A percentile compares a stretch with the other conserved stretches of the same genome.
Conservation (phyloP, 2,797 vertebrate genomes). For the Champsocephalus esox region DNA sequence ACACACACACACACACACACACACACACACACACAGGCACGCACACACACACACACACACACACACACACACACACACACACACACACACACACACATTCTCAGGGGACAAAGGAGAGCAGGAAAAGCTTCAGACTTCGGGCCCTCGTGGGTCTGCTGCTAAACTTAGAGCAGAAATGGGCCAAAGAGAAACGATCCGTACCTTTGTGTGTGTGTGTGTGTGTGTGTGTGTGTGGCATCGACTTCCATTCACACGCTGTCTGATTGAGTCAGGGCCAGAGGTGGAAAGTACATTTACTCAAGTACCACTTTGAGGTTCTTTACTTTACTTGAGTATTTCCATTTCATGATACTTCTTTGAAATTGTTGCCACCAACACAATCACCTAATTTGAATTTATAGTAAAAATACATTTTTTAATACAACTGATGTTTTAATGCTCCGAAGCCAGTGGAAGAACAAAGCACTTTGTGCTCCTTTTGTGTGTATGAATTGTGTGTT, state of each 20-base stretch:
- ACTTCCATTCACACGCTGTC: conserved; percentile 38
- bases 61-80: conserved; percentile 8
- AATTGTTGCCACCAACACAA: no score
- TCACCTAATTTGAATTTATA: no score
- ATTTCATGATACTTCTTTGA: no score
- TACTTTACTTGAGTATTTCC: no score
- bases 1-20: background rate
- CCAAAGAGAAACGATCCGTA: conserved; percentile 71
- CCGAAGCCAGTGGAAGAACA: no score
- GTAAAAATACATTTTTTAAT: no score
- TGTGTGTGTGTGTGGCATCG: conserved; percentile 12
- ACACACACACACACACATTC: background rate
- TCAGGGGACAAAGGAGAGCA: conserved; percentile 63
- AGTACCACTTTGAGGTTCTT: no score
- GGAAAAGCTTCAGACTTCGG: conserved; percentile 67
- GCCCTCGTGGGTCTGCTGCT: conserved; percentile 68
- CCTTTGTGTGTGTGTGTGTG: conserved; percentile 9
- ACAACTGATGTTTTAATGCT: no score
- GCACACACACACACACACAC: conserved; percentile 20
- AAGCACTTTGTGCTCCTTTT: no score
- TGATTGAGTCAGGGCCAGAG: conserved; percentile 33
- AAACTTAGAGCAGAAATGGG: conserved; percentile 83
- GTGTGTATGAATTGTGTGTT: no score
- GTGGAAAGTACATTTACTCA: no score
- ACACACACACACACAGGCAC: conserved; percentile 1